Conservation (phyloP, 2,113 vertebrate species). For the Enhydra lutris region DNA sequence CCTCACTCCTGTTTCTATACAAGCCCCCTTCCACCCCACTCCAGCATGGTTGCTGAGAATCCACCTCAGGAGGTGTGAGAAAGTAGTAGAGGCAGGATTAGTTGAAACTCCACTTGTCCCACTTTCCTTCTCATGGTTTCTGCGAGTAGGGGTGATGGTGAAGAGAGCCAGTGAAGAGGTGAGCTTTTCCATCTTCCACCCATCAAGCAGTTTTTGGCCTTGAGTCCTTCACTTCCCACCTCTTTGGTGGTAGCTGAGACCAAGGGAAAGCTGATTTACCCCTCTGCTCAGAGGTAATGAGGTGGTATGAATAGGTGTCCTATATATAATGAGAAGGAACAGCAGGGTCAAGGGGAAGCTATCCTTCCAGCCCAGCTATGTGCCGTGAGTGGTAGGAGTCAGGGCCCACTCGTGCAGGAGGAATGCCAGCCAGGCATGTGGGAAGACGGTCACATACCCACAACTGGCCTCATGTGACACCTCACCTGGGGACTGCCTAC, state of each 20-base stretch:
- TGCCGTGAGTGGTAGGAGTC: not conserved
- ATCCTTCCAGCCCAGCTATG: not conserved
- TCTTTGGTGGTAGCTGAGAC: not conserved
- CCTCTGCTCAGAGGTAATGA: not conserved
- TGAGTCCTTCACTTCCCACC: not conserved
- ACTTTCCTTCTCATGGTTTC: not conserved
- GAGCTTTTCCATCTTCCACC: not conserved
- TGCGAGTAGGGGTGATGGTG: too few species aligned
- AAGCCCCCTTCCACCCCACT: not conserved
- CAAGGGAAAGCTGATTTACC: not conserved
- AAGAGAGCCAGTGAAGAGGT: not conserved
- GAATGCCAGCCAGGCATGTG: fast-evolving
- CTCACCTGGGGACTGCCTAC: too few species aligned
- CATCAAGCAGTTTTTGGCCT: fast-evolving
- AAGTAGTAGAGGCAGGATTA: not conserved
- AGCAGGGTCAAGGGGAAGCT: not conserved
- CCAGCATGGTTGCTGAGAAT: not conserved
- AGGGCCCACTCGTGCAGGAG: fast-evolving
- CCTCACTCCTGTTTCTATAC: not conserved
- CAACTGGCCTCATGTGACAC: not conserved
- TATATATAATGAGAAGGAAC: not conserved
- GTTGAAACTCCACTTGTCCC: not conserved
- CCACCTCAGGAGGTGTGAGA: not conserved
- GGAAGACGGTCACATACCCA: not conserved
- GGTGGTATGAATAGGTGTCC: not conserved